Conservation (phyloP, 2,888 invertebrate genomes). For the Epinotia demarniana region DNA sequence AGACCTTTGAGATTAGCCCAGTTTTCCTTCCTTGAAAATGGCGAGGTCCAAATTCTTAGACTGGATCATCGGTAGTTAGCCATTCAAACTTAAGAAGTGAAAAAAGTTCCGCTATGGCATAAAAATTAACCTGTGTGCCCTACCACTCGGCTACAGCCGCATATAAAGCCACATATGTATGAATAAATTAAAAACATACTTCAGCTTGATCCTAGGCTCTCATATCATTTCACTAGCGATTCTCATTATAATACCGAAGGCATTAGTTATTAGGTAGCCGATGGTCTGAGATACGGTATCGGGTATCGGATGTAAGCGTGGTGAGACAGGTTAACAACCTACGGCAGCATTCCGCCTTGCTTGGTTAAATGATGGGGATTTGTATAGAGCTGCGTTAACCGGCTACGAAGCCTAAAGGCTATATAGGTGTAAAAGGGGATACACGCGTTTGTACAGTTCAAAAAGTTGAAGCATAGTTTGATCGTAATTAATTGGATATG, state of each 20-base stretch:
- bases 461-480: no score
- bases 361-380: conserved; percentile 67
- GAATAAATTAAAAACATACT: conserved; percentile 18
- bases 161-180: background rate
- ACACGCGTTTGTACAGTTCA: no score
- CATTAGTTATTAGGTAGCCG: conserved; percentile 68
- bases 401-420: background rate
- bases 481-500: no score
- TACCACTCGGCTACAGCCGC: no score
- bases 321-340: conserved; percentile 77
- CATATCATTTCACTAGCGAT: conserved; percentile 58
- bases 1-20: no score
- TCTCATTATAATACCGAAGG: conserved; percentile 71
- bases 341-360: conserved; percentile 71
- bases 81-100: no score
- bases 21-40: no score
- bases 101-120: no score
- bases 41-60: no score
- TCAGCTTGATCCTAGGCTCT: conserved; percentile 40
- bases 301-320: conserved; percentile 76
- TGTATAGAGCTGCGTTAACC: conserved; percentile 63
- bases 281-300: conserved; percentile 77
- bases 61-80: no score
- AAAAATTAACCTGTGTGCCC: no score
- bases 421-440: no score